Conservation (phyloP, 2,113 vertebrate genomes). For the Danionella cerebrum region DNA sequence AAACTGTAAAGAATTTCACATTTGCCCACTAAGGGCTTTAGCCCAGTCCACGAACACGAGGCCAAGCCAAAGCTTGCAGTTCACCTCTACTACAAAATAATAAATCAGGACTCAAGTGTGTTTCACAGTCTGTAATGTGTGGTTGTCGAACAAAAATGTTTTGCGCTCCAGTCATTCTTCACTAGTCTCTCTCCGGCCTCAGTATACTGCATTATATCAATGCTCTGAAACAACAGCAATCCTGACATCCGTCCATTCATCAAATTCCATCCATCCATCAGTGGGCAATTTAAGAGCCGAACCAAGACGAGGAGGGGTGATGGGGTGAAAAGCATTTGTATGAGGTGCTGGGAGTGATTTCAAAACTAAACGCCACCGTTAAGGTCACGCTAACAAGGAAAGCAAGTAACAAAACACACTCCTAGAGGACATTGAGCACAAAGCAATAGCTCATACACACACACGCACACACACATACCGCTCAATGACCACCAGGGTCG, state of each 20-base stretch:
- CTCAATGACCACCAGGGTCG: no score
- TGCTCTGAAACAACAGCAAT: slow-evolving; percentile 14
- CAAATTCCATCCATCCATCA: slow-evolving; percentile 26
- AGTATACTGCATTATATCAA: slow-evolving; percentile 11
- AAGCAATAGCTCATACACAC: neutral
- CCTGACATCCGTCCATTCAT: slow-evolving; percentile 18
- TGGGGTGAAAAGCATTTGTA: slow-evolving; percentile 1
- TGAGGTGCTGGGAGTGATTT: neutral
- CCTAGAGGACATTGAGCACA: neutral
- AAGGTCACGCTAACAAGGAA: slow-evolving; percentile 1
- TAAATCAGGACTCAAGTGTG: slow-evolving; percentile 7
- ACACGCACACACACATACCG: neutral
- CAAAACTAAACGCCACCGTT: neutral
- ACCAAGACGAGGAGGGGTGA: neutral
- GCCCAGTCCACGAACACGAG: slow-evolving; percentile 9
- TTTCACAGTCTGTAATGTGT: slow-evolving; percentile 16
- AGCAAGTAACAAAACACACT: neutral
- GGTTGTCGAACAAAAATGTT: slow-evolving; percentile 23
- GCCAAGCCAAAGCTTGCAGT: neutral
- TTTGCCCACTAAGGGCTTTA: neutral
- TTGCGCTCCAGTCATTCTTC: slow-evolving; percentile 19
- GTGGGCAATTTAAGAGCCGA: slow-evolving; percentile 8
- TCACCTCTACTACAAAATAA: slow-evolving; percentile 13
- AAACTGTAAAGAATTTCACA: neutral
- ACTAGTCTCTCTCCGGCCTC: neutral